Percentiles rank a stretch among this genome's conserved stretches.
Evolutionary conservation across 2,888 invertebrate species (phyloP).

Genomic region (Eupithecia subumbrata): DNA sequence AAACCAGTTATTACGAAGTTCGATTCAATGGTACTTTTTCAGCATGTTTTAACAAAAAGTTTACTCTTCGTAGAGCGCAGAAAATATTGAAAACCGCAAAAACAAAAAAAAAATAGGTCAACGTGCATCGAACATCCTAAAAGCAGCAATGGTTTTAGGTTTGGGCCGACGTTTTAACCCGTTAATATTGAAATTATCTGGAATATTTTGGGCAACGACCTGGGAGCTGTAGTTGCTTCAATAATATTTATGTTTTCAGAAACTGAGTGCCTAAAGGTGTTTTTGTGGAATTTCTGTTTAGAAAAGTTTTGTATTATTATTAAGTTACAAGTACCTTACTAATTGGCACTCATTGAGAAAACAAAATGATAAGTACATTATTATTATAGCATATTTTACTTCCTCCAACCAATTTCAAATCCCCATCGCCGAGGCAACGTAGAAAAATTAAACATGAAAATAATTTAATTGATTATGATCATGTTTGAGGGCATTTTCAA

Average conservation of each 20-base stretch:
- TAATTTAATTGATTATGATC: background rate
- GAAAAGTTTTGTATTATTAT: background rate
- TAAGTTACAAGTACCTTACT: background rate
- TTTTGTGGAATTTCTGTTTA: background rate
- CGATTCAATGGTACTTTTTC: background rate
- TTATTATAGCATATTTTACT: background rate
- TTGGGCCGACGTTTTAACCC: background rate
- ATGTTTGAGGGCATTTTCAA: background rate
- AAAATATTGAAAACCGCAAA: too few relatives aligned
- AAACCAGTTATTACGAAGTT: too few relatives aligned
- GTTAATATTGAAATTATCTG: background rate
- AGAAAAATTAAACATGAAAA: background rate
- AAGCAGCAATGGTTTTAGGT: background rate
- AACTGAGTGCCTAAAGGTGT: background rate
- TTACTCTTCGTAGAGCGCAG: too few relatives aligned
- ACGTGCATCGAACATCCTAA: background rate
- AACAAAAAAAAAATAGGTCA: too few relatives aligned
- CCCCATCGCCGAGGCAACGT: background rate
- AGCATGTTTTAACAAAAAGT: background rate
- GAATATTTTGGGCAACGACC: slow-evolving; percentile 21
- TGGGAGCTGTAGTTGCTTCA: slow-evolving; percentile 22
- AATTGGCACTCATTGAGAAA: background rate
- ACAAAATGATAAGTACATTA: background rate
- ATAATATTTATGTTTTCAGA: slow-evolving; percentile 25
- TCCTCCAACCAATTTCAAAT: background rate